Base-by-base conservation (phyloP, 2,113 vertebrate genomes). In the Sander lucioperca region DNA sequence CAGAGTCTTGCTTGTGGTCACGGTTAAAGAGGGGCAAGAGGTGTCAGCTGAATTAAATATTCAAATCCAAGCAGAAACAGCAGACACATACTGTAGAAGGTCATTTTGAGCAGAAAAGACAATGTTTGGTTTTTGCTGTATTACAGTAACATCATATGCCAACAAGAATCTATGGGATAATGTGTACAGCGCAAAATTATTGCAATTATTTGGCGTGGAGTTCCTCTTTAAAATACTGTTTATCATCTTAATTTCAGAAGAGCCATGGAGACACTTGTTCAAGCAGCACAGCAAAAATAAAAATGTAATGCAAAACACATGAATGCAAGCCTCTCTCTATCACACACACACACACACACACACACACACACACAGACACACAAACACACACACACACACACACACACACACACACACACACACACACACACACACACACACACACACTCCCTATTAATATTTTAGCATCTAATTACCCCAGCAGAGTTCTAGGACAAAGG, bases 401-500 rank as follows among this genome's bases (percentile, higher is more conserved):
- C 50, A 68, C 78, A 56, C 25, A 25, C 67, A 12, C 30, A 73
- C 76, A 66, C 77, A 56, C 65, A 66, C 27, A 39, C 25, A 64
- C 77, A 64, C 61, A 72, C 64, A 71, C 69, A 72, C 56, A 65
- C 56, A 45, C 54, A 73, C 72, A 58, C 71, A 63, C 61, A 67
- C 58, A 62, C 33, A 65, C 19, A 43, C 21, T 53, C 48, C 5
- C 74, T 73, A 87, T 95, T 70, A 95, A 95, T 95, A 92, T 92
- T 95, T 94, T 69, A 95, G 80, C 54, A 86, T 82, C 83, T 93
- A 93, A 95, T 95, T 94, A 93, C 89, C 88, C 76, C 89, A 56
- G 82, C 78, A 77, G 85, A 82, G 84, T 79, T 84, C 86, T 89
- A 64, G 80, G 61, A 92, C 90, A 92, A 93, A 90, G 89, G 85